Percentiles rank a stretch among this genome's conserved stretches.
phyloP scores from a whole-genome alignment of 2,113 vertebrate genomes.

The Ptilorrhoa leucosticta region DNA sequence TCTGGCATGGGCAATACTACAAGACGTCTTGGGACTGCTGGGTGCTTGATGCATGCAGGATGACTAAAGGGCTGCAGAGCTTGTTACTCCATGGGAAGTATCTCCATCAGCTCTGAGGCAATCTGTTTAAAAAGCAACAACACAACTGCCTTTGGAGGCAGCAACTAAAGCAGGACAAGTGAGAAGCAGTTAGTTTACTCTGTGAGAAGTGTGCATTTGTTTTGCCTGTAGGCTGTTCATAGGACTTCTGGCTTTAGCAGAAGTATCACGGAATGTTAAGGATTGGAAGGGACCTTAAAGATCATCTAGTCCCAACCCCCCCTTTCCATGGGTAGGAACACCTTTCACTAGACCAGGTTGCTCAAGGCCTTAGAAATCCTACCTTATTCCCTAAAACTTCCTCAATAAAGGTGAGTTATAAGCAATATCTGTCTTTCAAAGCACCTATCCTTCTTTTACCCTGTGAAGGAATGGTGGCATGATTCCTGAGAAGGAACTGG shows the following conservation, averaged over 20 bases:
- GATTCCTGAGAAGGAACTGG: not conserved
- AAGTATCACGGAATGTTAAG: not conserved
- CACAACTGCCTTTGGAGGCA: not conserved
- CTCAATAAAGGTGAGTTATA: not conserved
- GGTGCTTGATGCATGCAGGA: not conserved
- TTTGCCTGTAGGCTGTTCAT: not conserved
- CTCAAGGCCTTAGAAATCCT: not conserved
- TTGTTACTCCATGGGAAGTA: not conserved
- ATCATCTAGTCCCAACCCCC: not conserved
- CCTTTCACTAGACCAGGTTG: not conserved
- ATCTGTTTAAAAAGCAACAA: not conserved
- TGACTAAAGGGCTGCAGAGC: not conserved
- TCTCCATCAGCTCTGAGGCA: not conserved
- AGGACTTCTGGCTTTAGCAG: not conserved
- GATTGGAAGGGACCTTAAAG: not conserved
- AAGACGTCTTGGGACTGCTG: not conserved
- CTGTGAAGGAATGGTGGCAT: not conserved
- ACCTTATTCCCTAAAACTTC: not conserved
- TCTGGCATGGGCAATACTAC: not conserved
- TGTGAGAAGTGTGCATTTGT: not conserved
- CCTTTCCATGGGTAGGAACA: not conserved
- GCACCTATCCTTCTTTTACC: not conserved
- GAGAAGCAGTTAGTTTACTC: not conserved
- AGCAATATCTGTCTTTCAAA: not conserved
- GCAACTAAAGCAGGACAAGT: not conserved